phyloP scores from a whole-genome alignment of 1,140 invertebrate species.

The Magallana ariakensis region DNA sequence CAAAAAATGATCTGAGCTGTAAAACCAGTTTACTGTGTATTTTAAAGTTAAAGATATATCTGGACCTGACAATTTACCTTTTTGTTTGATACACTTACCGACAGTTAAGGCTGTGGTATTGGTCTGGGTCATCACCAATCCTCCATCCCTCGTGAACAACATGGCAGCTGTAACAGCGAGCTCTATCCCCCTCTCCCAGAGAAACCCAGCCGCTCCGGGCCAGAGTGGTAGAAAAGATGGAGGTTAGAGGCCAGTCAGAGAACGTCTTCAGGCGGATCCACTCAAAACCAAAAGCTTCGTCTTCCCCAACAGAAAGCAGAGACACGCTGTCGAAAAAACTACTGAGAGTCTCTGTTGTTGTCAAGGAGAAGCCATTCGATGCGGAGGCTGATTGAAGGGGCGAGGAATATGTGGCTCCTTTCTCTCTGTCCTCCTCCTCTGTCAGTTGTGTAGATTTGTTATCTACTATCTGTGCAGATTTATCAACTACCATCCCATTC shows the following conservation, averaged over 20 bases:
- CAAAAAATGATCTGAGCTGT: neutral
- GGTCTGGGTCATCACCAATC: neutral
- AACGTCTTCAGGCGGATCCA: slow-evolving; percentile 6
- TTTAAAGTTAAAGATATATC: too few relatives aligned
- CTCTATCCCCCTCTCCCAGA: neutral
- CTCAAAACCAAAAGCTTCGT: neutral
- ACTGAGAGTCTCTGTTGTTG: slow-evolving; percentile 13
- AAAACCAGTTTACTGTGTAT: too few relatives aligned
- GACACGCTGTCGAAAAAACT: neutral
- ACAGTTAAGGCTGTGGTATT: neutral
- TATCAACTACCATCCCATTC: too few relatives aligned
- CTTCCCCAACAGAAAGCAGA: neutral
- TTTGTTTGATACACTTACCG: neutral
- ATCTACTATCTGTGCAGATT: neutral
- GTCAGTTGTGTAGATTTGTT: neutral
- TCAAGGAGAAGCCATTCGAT: neutral
- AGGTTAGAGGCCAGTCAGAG: neutral
- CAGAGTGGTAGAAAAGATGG: neutral
- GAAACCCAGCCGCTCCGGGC: neutral
- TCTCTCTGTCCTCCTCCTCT: neutral
- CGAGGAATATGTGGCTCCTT: neutral
- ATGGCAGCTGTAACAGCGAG: slow-evolving; percentile 15
- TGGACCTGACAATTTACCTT: too few relatives aligned
- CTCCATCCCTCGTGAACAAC: neutral
- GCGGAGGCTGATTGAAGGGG: neutral